Evolutionary conservation across 2,113 vertebrate genomes (phyloP).

Genomic region (Cromileptes altivelis): DNA sequence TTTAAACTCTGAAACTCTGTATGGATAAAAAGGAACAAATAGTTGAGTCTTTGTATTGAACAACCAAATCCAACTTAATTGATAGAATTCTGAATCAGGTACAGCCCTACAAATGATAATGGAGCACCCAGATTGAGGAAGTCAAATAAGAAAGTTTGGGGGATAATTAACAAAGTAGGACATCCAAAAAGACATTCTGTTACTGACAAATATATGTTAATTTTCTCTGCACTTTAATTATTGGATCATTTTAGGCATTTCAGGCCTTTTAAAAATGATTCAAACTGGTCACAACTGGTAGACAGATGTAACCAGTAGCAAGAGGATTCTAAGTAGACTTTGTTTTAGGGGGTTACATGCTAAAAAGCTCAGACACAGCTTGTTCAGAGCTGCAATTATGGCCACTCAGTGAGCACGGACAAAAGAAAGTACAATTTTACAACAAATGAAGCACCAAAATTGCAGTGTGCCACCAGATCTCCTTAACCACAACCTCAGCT

Average conservation of each 20-base stretch:
- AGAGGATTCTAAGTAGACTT: background rate
- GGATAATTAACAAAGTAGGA: background rate
- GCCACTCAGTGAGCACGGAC: background rate
- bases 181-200: too few species aligned
- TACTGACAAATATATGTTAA: background rate
- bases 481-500: background rate
- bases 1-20: too few species aligned
- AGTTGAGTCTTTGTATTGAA: too few species aligned
- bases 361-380: background rate
- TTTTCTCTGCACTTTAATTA: background rate
- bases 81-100: too few species aligned
- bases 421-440: background rate
- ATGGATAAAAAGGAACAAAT: too few species aligned
- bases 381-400: background rate
- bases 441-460: background rate
- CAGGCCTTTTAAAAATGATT: background rate
- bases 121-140: background rate
- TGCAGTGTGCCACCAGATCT: background rate
- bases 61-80: too few species aligned
- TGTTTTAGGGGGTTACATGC: background rate
- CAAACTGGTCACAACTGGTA: background rate
- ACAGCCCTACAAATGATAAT: too few species aligned
- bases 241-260: background rate
- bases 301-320: background rate
- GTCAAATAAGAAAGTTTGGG: background rate